phyloP scores from a whole-genome alignment of 2,797 vertebrate genomes.

The Pachyuromys duprasi region DNA sequence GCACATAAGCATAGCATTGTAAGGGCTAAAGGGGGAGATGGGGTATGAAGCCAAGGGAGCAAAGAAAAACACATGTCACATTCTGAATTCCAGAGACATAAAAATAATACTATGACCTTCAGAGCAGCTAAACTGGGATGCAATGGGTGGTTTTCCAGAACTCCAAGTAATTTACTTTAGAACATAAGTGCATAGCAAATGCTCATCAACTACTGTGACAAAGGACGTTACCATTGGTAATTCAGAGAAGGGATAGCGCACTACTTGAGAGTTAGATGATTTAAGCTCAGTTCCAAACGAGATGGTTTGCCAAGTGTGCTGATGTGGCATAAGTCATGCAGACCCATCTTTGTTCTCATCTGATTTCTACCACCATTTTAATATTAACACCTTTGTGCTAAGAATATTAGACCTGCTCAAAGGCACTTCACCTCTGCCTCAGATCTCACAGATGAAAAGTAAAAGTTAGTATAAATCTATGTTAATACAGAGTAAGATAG shows the following conservation, averaged over 20 bases:
- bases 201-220: background rate
- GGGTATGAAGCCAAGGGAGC: background rate
- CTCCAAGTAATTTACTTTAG: slow-evolving; percentile 34
- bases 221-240: background rate
- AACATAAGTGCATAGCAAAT: slow-evolving; percentile 23
- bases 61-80: background rate
- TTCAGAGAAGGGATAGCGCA: background rate
- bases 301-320: background rate
- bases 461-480: background rate
- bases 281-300: background rate
- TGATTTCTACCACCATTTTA: background rate
- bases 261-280: background rate
- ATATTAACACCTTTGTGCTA: background rate
- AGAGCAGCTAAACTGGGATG: background rate
- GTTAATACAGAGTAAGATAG: background rate
- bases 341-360: background rate
- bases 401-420: background rate
- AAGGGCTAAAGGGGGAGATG: background rate
- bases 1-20: no score
- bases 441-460: background rate
- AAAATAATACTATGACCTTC: background rate
- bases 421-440: background rate
- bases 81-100: background rate
- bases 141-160: background rate
- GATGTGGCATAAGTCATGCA: background rate